Conservation (phyloP, 2,888 invertebrate species). For the Noctua janthe region DNA sequence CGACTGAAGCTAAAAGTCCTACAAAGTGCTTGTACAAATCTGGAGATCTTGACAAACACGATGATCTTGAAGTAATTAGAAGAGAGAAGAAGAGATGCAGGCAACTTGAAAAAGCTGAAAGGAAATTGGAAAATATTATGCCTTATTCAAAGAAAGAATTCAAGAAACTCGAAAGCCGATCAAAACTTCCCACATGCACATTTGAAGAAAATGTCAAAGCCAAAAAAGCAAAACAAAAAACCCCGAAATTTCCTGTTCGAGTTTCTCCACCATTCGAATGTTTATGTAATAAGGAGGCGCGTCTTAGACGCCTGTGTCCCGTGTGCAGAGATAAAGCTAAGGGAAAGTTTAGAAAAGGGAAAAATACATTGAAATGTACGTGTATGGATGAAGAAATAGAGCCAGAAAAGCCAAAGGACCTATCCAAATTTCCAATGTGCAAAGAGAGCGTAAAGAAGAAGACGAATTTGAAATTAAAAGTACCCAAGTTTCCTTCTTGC, state of each 20-base stretch:
- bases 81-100: background rate
- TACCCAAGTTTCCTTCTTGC: no score
- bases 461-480: no score
- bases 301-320: conserved; percentile 13
- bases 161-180: conserved; percentile 27
- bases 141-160: conserved; percentile 56
- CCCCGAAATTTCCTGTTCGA: background rate
- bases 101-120: background rate
- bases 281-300: background rate
- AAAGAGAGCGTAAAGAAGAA: conserved; percentile 10
- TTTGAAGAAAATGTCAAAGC: background rate
- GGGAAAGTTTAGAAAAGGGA: background rate
- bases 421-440: conserved; percentile 18
- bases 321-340: conserved; percentile 17
- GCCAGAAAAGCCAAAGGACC: background rate
- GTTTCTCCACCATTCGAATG: background rate
- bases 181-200: background rate
- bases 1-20: background rate
- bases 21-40: background rate
- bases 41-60: background rate
- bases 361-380: conserved; percentile 7
- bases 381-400: background rate
- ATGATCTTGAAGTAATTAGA: background rate
- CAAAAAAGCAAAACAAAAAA: background rate
- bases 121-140: conserved; percentile 49